Base-by-base conservation (phyloP, 2,797 vertebrate species). In the Alcedo quadribrachys region DNA sequence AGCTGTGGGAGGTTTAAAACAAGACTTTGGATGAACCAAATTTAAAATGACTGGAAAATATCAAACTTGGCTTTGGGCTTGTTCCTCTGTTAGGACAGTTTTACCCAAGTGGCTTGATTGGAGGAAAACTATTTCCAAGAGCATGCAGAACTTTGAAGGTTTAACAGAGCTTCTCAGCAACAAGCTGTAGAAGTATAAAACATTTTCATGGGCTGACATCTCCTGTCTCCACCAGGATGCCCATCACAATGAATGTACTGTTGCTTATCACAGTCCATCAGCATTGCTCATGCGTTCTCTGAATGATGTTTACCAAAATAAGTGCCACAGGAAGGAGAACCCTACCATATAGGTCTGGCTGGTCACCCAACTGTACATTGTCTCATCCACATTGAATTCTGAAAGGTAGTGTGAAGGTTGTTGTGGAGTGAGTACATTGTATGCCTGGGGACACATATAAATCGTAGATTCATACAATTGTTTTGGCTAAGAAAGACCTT, bases 401-500 rank as follows among this genome's bases (percentile, higher is more conserved):
- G 0, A 45, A 46, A 28, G 11, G 21, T 32, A 5, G 15, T 15
- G 21, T 28, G 57, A 58, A 48, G 57, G 1, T 35, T 22, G 12
- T 42, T 81, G 54, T 32, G 61, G 60, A 33, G 15, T 43, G 63
- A 4, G n/a, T 10, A 10, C 1, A 2, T 42, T 89, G 28, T 69
- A 19, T 80, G 30, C 30, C 1, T 21, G 55, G 18, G 32, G 3
- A 51, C 0, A 0, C 12, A 1, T 35, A 3, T 33, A 33, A 50
- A 25, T 50, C 14, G 8, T 25, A 25, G 48, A 50, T 25, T 50
- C 24, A 50, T 50, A 50, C 22, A 50, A 27, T 50, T 50, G 48
- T 50, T 50, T 50, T 50, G 48, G 24, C 14, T 50, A 25, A 25
- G 14, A 27, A 50, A 50, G 46, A 48, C 46, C 12, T 48, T 25